phyloP scores from a whole-genome alignment of 2,888 invertebrate genomes.

The Labia minor region DNA sequence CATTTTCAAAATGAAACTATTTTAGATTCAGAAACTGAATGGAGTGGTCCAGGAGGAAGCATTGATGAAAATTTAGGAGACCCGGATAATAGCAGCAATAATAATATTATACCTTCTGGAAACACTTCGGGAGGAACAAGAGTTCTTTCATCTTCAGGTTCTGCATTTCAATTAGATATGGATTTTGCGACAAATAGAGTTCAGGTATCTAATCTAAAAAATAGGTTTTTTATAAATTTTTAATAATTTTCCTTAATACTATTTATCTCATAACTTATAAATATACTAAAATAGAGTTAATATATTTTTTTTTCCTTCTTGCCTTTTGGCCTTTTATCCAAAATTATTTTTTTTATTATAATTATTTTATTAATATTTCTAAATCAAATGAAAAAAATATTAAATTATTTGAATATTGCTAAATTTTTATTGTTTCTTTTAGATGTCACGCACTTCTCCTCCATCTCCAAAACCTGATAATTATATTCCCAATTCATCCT shows the following conservation, averaged over 20 bases:
- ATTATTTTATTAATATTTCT: too few relatives aligned
- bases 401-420: too few relatives aligned
- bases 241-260: not conserved
- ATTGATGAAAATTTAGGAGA: not conserved
- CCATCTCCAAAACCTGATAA: not conserved
- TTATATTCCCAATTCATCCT: not conserved
- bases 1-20: too few relatives aligned
- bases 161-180: slow-evolving; percentile 1
- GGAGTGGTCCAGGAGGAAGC: not conserved
- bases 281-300: too few relatives aligned
- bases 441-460: not conserved
- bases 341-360: too few relatives aligned
- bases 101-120: not conserved
- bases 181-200: not conserved
- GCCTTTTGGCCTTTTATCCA: too few relatives aligned
- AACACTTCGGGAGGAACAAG: not conserved
- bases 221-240: not conserved
- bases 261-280: too few relatives aligned
- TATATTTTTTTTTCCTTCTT: not conserved
- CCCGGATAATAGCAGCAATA: not conserved
- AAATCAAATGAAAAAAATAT: too few relatives aligned
- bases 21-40: not conserved
- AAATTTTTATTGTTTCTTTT: not conserved
- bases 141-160: not conserved
- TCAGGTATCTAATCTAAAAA: not conserved